Conservation (phyloP, 2,113 vertebrate species). For the Zapus hudsonius region DNA sequence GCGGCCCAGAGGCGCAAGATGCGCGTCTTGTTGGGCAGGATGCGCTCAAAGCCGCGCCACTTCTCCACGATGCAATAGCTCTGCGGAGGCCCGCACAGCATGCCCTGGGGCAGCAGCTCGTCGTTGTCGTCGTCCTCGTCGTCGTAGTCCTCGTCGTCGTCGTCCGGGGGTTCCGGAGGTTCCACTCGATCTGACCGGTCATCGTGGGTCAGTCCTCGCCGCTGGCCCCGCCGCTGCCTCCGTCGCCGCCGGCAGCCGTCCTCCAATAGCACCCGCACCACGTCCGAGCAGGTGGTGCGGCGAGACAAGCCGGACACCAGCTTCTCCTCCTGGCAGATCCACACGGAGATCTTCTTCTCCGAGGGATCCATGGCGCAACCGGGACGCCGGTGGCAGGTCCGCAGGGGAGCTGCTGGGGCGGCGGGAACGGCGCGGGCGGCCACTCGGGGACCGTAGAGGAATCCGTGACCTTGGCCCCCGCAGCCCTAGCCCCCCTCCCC, state of each 20-base stretch:
- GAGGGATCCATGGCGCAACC: constrained; percentile 87
- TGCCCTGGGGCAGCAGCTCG: constrained; percentile 73
- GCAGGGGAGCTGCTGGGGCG: background rate
- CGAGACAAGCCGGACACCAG: constrained; percentile 92
- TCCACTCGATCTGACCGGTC: constrained; percentile 23
- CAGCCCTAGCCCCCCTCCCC: background rate
- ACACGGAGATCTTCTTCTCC: constrained; percentile 92
- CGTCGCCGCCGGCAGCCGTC: constrained; percentile 85
- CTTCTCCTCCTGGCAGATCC: constrained; percentile 96
- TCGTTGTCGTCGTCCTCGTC: constrained; percentile 69
- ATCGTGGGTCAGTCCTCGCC: constrained; percentile 39
- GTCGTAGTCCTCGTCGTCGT: constrained; percentile 63
- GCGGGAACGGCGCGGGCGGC: background rate
- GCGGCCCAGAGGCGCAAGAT: constrained; percentile 94
- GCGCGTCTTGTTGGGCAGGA: constrained; percentile 93
- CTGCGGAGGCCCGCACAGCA: constrained; percentile 90
- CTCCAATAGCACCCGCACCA: constrained; percentile 91
- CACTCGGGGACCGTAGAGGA: background rate
- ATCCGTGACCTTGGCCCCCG: background rate
- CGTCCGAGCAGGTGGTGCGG: constrained; percentile 95
- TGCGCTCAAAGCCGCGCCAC: constrained; percentile 95
- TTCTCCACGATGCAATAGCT: constrained; percentile 95
- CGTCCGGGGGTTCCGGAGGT: constrained; percentile 48
- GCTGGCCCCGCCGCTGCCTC: constrained; percentile 78
- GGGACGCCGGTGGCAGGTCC: background rate